Evolutionary conservation across 2,797 vertebrate genomes (phyloP).

Genomic region (Sebastes steindachneri): DNA sequence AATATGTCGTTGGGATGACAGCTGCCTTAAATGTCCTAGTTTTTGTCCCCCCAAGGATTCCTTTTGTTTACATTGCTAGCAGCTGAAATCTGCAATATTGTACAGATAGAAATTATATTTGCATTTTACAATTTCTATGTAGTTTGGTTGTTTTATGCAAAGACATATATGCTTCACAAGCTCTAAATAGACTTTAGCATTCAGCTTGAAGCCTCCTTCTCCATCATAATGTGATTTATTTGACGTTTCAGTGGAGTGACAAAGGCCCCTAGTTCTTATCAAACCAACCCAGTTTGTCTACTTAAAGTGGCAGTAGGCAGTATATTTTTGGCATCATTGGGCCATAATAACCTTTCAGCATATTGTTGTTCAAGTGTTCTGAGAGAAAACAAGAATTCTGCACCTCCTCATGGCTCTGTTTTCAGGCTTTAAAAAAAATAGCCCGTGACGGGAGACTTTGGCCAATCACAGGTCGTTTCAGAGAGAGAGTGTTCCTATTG

Average conservation of each 20-base stretch:
- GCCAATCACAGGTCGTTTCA: no score
- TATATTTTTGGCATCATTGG: no score
- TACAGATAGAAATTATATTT: not conserved
- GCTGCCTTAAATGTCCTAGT: conserved; percentile 17
- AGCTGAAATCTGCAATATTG: not conserved
- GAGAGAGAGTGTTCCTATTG: no score
- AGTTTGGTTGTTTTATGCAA: not conserved
- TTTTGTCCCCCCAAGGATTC: not conserved
- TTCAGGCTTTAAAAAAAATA: no score
- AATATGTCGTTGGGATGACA: conserved; percentile 20
- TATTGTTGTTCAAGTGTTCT: no score
- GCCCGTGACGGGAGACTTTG: no score
- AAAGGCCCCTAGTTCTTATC: not conserved
- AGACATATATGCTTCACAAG: not conserved
- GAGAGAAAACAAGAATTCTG: no score
- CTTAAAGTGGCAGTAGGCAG: not conserved
- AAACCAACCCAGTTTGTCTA: conserved; percentile 5
- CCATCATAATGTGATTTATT: conserved; percentile 17
- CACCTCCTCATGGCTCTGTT: no score
- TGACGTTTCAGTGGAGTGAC: not conserved
- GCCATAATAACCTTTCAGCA: no score
- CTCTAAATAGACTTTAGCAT: not conserved
- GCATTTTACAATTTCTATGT: not conserved
- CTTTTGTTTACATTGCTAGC: not conserved
- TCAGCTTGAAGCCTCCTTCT: not conserved